Evolutionary conservation across 1,140 invertebrate species (phyloP).

Genomic region (Agrilus planipennis): DNA sequence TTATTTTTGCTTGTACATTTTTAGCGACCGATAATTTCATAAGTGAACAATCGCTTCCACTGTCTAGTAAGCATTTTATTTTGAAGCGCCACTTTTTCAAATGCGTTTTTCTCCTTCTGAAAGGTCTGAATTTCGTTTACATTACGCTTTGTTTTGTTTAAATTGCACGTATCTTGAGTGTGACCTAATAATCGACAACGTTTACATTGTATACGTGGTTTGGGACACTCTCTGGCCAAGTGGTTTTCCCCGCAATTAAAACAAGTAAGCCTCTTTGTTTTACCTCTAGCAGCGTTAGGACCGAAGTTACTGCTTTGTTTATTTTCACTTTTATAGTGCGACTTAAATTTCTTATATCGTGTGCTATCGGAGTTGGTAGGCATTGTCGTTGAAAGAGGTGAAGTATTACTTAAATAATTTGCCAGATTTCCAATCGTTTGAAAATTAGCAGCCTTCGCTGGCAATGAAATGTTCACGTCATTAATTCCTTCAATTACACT

Average conservation of each 20-base stretch:
- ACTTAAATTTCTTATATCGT: neutral
- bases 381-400: neutral
- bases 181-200: neutral
- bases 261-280: neutral
- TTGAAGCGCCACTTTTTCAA: neutral
- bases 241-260: conserved; percentile 1
- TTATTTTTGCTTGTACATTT: neutral
- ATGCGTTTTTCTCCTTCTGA: neutral
- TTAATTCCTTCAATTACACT: neutral
- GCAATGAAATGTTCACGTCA: neutral
- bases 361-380: neutral
- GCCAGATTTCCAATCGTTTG: neutral
- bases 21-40: neutral
- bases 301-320: neutral
- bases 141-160: neutral
- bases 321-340: neutral
- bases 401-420: neutral
- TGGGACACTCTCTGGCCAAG: neutral
- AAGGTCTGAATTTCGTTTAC: neutral
- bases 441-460: neutral
- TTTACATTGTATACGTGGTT: neutral
- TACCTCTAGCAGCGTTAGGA: neutral
- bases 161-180: neutral
- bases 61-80: neutral
- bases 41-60: neutral